A percentile compares a stretch with the other conserved stretches of the same genome.
Conservation (phyloP, 2,797 vertebrate genomes). For the Dipus sagitta region DNA sequence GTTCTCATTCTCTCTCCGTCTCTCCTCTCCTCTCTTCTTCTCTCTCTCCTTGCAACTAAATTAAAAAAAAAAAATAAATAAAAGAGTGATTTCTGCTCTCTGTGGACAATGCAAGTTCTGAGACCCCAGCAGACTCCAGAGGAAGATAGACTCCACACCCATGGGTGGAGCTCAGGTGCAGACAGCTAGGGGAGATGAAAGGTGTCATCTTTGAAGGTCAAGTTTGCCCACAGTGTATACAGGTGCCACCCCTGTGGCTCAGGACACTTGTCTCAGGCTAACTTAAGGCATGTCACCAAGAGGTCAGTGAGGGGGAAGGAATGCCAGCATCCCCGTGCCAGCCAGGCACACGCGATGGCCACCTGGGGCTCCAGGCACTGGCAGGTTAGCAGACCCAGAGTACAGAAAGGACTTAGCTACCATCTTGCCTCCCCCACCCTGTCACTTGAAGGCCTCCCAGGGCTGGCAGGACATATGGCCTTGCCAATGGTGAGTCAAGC, state of each 20-base stretch:
- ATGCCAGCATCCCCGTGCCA: not conserved
- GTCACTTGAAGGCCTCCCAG: not conserved
- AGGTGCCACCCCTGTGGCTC: not conserved
- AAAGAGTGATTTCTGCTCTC: too few species aligned
- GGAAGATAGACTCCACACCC: not conserved
- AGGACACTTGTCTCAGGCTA: not conserved
- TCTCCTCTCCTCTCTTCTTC: too few species aligned
- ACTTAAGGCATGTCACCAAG: not conserved
- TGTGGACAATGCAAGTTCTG: too few species aligned
- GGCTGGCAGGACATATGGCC: conserved; percentile 62
- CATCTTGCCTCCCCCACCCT: not conserved
- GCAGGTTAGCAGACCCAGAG: not conserved
- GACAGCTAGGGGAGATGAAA: too few species aligned
- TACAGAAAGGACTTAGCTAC: not conserved
- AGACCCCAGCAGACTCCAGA: too few species aligned
- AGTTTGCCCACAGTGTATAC: not conserved
- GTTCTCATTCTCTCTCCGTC: too few species aligned
- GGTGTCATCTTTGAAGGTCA: not conserved
- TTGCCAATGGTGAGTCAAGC: conserved; percentile 18
- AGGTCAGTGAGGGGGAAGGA: accelerated
- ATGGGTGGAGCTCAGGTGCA: too few species aligned
- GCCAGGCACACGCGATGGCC: not conserved
- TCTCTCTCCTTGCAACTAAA: too few species aligned
- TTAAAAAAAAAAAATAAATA: too few species aligned
- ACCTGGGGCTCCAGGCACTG: not conserved